Evolutionary conservation across 2,888 invertebrate genomes (phyloP), one percentile per base, ranked within the genome.

Genomic region (Heliconius ethilla): DNA sequence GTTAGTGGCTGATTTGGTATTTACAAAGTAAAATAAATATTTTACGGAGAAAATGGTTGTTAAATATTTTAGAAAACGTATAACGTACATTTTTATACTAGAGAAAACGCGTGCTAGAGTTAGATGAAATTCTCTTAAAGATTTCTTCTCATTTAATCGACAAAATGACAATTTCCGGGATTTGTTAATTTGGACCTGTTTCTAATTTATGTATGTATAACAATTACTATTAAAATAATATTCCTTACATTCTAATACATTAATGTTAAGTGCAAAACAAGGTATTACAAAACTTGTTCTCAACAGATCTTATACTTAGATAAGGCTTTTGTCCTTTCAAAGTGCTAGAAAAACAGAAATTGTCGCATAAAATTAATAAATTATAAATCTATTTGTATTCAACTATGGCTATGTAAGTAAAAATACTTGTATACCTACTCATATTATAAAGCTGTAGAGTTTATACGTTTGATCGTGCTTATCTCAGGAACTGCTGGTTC

Each of bases 311-410:
- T 40, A 67, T 76, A 25, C 15, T 22, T 70, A 75, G 45, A 79
- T 76, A 67, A 27, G 59, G 40, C 74, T 76, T 74, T 80, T 78
- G 78, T 78, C 78, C 70, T 76, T 40, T 63, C 67, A 73, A 27
- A 69, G 69, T 75, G 75, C 65, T 70, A 76, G 66, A 78, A 76
- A 78, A 80, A 78, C 62, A 37, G n/a, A 18, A 67, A 51, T 45
- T 76, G 62, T 33, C 62, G 62, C 18, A 51, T 70, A 25, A 45
- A 51, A 74, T 69, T 69, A 67, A 69, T 74, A 74, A 62, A 37
- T 67, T 67, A 66, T 40, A 67, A 51, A 33, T 29, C 7, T 13
- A 37, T 29, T 37, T 59, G 18, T 62, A 73, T 40, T 1, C 25
- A 40, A 25, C 0, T 45, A 69, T 15, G 25, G 7, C 25, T 40